These are phyloP conservation scores for Podabrus alpinus DNA, from an alignment of 2,888 invertebrate genomes.

Conservation along the genomic window DNA sequence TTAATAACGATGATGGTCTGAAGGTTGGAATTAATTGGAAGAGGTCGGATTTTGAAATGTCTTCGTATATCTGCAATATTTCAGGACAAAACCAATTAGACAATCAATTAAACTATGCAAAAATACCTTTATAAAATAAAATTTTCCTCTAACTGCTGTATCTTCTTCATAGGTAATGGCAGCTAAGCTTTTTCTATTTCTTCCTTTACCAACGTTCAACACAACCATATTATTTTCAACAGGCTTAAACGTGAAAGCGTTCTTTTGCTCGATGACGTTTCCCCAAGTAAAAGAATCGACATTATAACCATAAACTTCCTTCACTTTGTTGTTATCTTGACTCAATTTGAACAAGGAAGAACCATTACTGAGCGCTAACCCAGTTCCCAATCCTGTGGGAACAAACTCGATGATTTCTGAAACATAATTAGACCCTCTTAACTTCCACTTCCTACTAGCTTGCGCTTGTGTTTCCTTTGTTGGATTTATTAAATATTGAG, in stretches of 20 bases:
- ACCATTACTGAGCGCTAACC: slow-evolving; percentile 52
- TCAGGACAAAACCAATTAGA: neutral
- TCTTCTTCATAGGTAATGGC: slow-evolving; percentile 52
- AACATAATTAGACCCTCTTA: slow-evolving; percentile 33
- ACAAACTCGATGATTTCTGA: slow-evolving; percentile 48
- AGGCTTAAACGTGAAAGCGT: slow-evolving; percentile 44
- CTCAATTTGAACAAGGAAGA: slow-evolving; percentile 44
- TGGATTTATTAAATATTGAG: slow-evolving; percentile 40
- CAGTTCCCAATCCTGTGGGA: slow-evolving; percentile 47
- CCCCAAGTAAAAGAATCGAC: slow-evolving; percentile 40
- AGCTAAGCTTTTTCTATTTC: slow-evolving; percentile 45
- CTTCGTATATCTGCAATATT: slow-evolving; percentile 53
- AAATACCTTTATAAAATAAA: slow-evolving; percentile 52
- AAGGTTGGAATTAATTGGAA: slow-evolving; percentile 59
- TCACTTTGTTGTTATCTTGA: slow-evolving; percentile 32
- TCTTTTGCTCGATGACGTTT: slow-evolving; percentile 41
- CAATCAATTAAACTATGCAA: neutral
- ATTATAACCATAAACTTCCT: slow-evolving; percentile 34
- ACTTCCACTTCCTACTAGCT: slow-evolving; percentile 44
- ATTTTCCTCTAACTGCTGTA: slow-evolving; percentile 44
- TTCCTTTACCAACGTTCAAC: slow-evolving; percentile 37
- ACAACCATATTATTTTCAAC: slow-evolving; percentile 47
- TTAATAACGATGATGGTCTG: slow-evolving; percentile 57
- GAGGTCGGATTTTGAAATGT: slow-evolving; percentile 54
- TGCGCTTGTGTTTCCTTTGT: slow-evolving; percentile 29